Conservation (phyloP, 23 tunicate species). For the Clavelina lepadiformis region DNA sequence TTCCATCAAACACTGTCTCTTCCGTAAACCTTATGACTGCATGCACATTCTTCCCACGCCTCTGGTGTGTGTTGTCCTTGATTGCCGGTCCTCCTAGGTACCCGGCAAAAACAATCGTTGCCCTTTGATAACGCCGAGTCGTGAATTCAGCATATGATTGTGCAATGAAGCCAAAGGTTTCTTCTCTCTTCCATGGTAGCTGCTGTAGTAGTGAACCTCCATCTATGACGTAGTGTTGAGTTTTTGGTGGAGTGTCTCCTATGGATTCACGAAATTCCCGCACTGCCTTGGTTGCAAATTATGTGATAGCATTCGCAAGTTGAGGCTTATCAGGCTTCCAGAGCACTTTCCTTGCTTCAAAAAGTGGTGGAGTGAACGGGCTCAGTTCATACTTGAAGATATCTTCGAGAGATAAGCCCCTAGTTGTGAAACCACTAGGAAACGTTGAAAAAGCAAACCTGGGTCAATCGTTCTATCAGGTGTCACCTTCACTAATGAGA, state of each 20-base stretch:
- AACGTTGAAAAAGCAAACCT: conserved; percentile 14
- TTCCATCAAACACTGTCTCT: conserved; percentile 10
- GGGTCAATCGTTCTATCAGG: conserved; percentile 16
- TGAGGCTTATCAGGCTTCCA: too few relatives aligned
- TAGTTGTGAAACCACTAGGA: conserved; percentile 1
- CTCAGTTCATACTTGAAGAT: too few relatives aligned
- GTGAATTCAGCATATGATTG: too few relatives aligned
- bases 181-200: conserved; percentile 13
- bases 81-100: background rate
- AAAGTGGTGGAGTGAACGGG: too few relatives aligned
- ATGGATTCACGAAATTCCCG: too few relatives aligned
- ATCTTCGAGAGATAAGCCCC: background rate
- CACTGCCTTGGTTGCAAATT: conserved; percentile 1
- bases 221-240: conserved; percentile 1
- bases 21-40: conserved; percentile 16
- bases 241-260: conserved; percentile 12
- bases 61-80: conserved; percentile 5
- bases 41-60: conserved; percentile 20
- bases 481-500: background rate
- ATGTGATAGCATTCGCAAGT: conserved; percentile 5
- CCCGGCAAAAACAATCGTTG: background rate
- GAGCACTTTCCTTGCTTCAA: too few relatives aligned
- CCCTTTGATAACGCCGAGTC: too few relatives aligned
- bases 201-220: conserved; percentile 15
- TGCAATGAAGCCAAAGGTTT: conserved; percentile 3